These are phyloP conservation scores for Stenchaetothrips biformis DNA, from an alignment of 2,888 invertebrate genomes.

Conservation along the genomic window DNA sequence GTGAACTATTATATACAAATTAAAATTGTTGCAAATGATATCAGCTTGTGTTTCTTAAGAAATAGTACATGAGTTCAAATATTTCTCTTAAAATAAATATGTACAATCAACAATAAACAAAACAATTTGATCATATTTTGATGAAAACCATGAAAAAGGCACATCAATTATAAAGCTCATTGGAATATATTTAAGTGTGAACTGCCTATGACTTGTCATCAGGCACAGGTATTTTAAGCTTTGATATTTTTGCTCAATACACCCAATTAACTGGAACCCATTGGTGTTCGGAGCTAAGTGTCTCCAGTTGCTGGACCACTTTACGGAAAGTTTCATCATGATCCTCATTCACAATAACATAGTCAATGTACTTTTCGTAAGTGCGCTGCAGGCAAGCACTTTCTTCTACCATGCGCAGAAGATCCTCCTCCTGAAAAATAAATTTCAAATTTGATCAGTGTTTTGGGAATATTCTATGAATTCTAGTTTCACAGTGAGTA, in stretches of 20 bases:
- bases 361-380: constrained; percentile 91
- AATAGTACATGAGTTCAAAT: background rate
- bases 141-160: background rate
- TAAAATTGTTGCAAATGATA: background rate
- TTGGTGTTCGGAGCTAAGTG: constrained; percentile 87
- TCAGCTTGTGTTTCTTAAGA: background rate
- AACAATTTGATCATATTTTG: background rate
- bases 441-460: background rate
- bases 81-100: background rate
- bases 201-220: background rate
- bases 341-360: constrained; percentile 87
- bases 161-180: constrained; percentile 14
- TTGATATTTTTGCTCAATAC: constrained; percentile 53
- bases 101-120: constrained; percentile 11
- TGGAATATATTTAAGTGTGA: background rate
- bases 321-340: constrained; percentile 87
- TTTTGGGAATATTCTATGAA: constrained; percentile 19
- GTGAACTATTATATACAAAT: background rate
- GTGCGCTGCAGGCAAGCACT: constrained; percentile 84
- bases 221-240: background rate
- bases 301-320: constrained; percentile 82
- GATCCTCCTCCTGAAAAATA: constrained; percentile 76
- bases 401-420: constrained; percentile 83
- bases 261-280: constrained; percentile 99
- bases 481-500: background rate